Percentiles rank a stretch among this genome's conserved stretches.
These are phyloP conservation scores for Melikaiella ostensackeni DNA, from an alignment of 2,888 invertebrate genomes.

Conservation along the genomic window DNA sequence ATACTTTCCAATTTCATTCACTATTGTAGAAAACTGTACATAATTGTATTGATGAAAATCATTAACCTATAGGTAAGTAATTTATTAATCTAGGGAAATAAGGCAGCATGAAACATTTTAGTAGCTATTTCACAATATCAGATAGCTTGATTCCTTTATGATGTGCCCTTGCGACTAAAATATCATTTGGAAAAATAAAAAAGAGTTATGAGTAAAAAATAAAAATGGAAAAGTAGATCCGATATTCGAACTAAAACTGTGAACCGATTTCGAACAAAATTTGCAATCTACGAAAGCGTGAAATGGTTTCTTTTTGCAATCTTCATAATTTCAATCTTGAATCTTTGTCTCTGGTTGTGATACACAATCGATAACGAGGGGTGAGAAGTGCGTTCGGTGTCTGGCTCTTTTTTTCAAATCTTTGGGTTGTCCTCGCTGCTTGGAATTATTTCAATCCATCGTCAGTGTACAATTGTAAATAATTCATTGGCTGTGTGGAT, in stretches of 20 bases:
- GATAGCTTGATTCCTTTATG: conserved; percentile 61
- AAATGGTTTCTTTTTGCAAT: conserved; percentile 29
- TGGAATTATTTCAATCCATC: background rate
- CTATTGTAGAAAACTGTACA: conserved; percentile 53
- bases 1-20: conserved; percentile 56
- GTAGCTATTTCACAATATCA: conserved; percentile 58
- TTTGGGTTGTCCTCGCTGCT: conserved; percentile 18
- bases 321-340: background rate
- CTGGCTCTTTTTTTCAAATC: background rate
- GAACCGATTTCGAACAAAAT: conserved; percentile 43
- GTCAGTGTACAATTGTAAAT: conserved; percentile 24
- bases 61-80: conserved; percentile 65
- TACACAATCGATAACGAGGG: background rate
- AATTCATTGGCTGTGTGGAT: conserved; percentile 24
- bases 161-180: conserved; percentile 38
- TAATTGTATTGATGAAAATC: conserved; percentile 46
- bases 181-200: conserved; percentile 13
- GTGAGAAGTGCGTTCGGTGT: conserved; percentile 13
- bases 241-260: conserved; percentile 48
- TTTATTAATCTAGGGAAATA: conserved; percentile 56
- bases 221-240: conserved; percentile 37
- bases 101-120: conserved; percentile 60
- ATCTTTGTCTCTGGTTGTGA: background rate
- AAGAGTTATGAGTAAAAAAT: conserved; percentile 44
- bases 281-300: conserved; percentile 41